Evolutionary conservation across 64 coral and sea anemone genomes (phyloP).

Genomic region (Stichodactyla helianthus): DNA sequence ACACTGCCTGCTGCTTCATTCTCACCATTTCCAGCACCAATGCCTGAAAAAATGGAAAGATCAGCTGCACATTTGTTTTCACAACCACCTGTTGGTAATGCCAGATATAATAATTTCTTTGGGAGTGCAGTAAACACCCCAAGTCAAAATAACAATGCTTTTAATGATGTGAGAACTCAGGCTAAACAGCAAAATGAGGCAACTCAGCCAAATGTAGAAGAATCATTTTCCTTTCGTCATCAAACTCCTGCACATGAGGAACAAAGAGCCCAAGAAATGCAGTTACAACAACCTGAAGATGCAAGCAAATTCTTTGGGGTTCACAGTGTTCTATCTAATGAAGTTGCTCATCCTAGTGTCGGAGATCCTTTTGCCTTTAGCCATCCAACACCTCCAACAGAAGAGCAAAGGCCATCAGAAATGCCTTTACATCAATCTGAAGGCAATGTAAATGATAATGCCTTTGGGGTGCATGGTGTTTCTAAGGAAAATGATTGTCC

Average conservation of each 20-base stretch:
- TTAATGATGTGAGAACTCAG: not conserved
- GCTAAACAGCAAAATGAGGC: not conserved
- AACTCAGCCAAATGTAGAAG: too few relatives aligned
- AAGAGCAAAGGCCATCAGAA: not conserved
- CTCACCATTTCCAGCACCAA: not conserved
- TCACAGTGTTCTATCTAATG: not conserved
- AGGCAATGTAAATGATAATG: not conserved
- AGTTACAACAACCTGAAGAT: too few relatives aligned
- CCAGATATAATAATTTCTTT: not conserved
- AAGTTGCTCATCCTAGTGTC: not conserved
- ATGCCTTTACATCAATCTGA: not conserved
- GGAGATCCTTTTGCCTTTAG: not conserved
- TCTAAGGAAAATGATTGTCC: not conserved
- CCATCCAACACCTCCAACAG: not conserved
- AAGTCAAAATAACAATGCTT: not conserved
- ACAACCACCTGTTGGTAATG: not conserved
- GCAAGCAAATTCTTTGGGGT: too few relatives aligned
- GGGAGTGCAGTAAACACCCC: not conserved
- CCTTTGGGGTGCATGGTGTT: not conserved
- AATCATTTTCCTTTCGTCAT: too few relatives aligned
- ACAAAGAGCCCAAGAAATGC: too few relatives aligned
- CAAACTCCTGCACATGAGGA: too few relatives aligned
- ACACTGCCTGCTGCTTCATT: not conserved
- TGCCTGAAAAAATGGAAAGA: not conserved
- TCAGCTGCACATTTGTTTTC: slow-evolving; percentile 6